Evolutionary conservation across 1,140 invertebrate species (phyloP), one percentile per base, ranked within the genome.

Genomic region (Maconellicoccus hirsutus): DNA sequence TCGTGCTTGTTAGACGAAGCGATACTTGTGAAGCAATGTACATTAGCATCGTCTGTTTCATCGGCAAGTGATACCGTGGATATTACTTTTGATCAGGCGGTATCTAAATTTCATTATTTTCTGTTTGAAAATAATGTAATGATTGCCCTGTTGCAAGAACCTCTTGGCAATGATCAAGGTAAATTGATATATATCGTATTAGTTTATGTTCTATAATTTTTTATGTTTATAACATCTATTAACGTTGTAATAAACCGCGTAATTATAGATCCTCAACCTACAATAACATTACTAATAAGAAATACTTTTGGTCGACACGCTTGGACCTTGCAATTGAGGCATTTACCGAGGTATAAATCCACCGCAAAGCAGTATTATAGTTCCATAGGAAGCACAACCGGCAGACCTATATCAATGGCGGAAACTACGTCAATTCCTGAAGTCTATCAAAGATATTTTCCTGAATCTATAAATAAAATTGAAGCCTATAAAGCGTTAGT

Each of bases 301-400:
- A 90, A 92, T 25, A 90, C 93, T 0, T 97, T 95, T 82, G 94
- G 94, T 0, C 85, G 94, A 21, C 91, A 94, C 82, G 92, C 92
- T 7, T 98, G 95, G 95, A 92, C 90, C 0, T 87, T 97, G 85
- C 91, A 95, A 77, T 80, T 92, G 42, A 81, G 92, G 19, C 91
- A 94, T 79, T 80, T 92, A 71, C 89, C 93, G 1, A 83, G 90
- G 66, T 88, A 89, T 76, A 88, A 91, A 78, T 88, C 87, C 0
- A 86, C 87, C 16, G 84, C 84, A 0, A 88, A 74, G 70, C 73
- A 72, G 59, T 72, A 76, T 39, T 83, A 88, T 72, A 79, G 82
- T 10, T 90, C 89, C 80, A 88, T 89, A 0, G 89, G 90, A 8
- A 78, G 82, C 8, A 90, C 89, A 80, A 88, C 89, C 0, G 89